Evolutionary conservation across 2,888 invertebrate genomes (phyloP), one percentile per base, ranked within the genome.

Genomic region (Yponomeuta sedellus): DNA sequence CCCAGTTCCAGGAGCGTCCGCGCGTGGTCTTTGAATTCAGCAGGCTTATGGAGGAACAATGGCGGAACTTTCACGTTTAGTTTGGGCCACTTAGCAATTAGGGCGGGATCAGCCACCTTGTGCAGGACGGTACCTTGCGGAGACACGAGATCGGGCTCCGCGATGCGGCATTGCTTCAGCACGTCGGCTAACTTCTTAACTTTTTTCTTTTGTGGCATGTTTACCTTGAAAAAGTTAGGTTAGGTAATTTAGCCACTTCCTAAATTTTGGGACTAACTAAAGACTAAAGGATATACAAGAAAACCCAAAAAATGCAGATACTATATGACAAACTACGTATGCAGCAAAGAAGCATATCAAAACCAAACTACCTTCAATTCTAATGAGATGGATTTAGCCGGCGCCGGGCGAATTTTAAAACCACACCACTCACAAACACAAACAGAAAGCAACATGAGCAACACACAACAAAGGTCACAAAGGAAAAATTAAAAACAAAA

Each of bases 41-140:
- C 66, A 22, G 65, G 62, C 71, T 74, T 72, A 66, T 83, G 85
- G 67, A 85, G 69, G 69, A 83, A 82, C 69, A 85, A 75, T 1
- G 79, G 75, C 19, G 85, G 83, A 52, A 81, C 73, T 70, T 74
- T 79, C 0, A 67, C 64, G 67, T 73, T 78, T 8, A 75, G 69
- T 71, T 71, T 77, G 16, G 82, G 81, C 81, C 81, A 85, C 67
- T 77, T 74, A 0, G 68, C 61, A 6, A 73, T 59, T 3, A 78
- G 56, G 4, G 69, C 66, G 19, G 67, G 70, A 5, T 77, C 71
- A 19, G 72, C 61, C 40, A 67, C 64, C 22, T 71, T 62, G 34
- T 69, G 65, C 59, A 80, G 67, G 64, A 73, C 44, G 52, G 73
- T 75, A 66, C 68, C 70, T 66, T 12, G 61, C 8, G 59, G 52